Evolutionary conservation across 2,888 invertebrate genomes (phyloP), one percentile per base, ranked within the genome.

Genomic region (Fissipunctia ypsillon): DNA sequence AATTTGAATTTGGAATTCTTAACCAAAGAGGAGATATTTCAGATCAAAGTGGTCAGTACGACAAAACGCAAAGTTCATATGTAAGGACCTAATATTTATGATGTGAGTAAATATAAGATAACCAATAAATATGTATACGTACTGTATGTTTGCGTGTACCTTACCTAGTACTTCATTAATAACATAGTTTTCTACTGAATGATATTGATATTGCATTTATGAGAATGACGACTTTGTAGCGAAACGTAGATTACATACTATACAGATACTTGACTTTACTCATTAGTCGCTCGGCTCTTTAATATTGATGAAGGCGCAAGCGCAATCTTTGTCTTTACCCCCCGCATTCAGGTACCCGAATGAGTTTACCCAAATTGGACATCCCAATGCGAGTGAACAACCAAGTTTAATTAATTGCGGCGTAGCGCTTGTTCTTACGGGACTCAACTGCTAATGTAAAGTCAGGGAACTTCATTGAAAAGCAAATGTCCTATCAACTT

Each of bases 71-170:
- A n/a, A n/a, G n/a, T n/a, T n/a, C n/a, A n/a, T n/a, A n/a, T n/a
- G n/a, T n/a, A n/a, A n/a, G n/a, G n/a, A n/a, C n/a, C n/a, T n/a
- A n/a, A n/a, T n/a, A 54, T 84, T 69, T 73, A 73, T 54, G 52
- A 59, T 73, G 73, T 35, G 22, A 50, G 31, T 68, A 45, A 14
- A 66, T 41, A 22, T 48, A 54, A 43, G 6, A 76, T 71, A 68
- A 52, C 57, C n/a, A 50, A 73, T 73, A 52, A 57, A 65, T 67
- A 57, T 79, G 75, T 69, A 70, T 68, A 70, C 52, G 28, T 71
- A 67, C 71, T 80, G 69, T 79, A 64, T 70, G 43, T 79, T 73
- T 77, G 80, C 19, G 80, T 84, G 65, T 66, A 61, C 14, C 12
- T 84, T 66, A 61, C 14, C 12, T 84, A 65, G 38, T 63, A 16